Evolutionary conservation across 2,113 vertebrate genomes (phyloP).

Genomic region (Cyprinodon brontotheroides): DNA sequence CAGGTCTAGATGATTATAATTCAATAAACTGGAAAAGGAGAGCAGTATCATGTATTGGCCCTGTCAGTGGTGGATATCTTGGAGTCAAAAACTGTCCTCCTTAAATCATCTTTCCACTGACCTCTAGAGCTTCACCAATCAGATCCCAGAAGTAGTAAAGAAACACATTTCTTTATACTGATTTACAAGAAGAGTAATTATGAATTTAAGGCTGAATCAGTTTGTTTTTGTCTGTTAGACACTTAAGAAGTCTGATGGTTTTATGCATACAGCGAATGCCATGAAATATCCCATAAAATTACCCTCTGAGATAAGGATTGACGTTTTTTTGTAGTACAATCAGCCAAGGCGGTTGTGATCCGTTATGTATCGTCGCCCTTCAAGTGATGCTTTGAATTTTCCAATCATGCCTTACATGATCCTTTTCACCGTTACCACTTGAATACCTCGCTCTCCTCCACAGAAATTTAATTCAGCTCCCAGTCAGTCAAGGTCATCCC

Average conservation of each 20-base stretch:
- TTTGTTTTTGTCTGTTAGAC: neutral
- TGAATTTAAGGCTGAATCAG: too few relatives aligned
- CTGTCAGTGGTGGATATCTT: neutral
- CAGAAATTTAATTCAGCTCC: constrained; percentile 63
- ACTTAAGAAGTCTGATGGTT: neutral
- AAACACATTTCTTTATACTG: neutral
- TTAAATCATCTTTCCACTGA: neutral
- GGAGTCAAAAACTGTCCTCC: neutral
- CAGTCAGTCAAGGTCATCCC: constrained; percentile 61
- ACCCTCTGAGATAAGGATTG: neutral
- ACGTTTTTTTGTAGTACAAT: constrained; percentile 7
- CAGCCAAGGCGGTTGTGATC: constrained; percentile 34
- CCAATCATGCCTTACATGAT: constrained; percentile 57
- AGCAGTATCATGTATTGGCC: neutral
- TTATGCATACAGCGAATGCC: neutral
- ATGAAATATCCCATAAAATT: constrained; percentile 3
- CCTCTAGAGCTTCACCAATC: neutral
- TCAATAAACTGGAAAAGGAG: constrained; percentile 35
- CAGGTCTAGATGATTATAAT: constrained; percentile 49
- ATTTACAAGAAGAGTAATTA: neutral
- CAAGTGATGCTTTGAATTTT: constrained; percentile 48
- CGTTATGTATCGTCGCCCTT: constrained; percentile 35
- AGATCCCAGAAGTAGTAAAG: neutral
- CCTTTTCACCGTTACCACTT: constrained; percentile 46
- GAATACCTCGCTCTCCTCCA: constrained; percentile 45